Evolutionary conservation across 2,113 vertebrate genomes (phyloP).

Genomic region (Onychostoma macrolepis): DNA sequence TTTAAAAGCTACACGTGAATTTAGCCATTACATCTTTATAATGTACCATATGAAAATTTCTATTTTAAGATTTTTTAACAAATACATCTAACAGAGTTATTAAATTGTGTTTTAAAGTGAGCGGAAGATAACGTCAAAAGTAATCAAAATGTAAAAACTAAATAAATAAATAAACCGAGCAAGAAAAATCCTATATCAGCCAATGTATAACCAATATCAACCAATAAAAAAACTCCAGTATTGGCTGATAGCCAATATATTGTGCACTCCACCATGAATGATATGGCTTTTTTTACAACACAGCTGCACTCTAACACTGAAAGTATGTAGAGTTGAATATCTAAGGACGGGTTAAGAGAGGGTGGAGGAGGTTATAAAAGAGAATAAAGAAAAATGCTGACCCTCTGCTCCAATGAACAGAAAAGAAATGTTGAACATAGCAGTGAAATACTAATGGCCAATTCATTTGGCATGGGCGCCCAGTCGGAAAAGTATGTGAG

Average conservation of each 20-base stretch:
- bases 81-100: background rate
- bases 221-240: background rate
- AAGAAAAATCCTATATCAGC: background rate
- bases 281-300: background rate
- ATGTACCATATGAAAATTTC: background rate
- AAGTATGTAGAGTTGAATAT: background rate
- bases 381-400: slow-evolving; percentile 57
- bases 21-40: background rate
- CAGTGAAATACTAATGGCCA: slow-evolving; percentile 58
- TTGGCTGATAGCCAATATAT: background rate
- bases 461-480: slow-evolving; percentile 60
- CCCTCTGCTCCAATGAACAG: slow-evolving; percentile 53
- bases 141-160: background rate
- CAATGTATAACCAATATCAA: background rate
- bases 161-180: background rate
- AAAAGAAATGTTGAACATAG: slow-evolving; percentile 58
- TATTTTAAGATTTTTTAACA: too few relatives aligned
- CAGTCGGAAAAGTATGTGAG: slow-evolving; percentile 55
- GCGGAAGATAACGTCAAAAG: background rate
- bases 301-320: background rate
- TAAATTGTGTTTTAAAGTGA: background rate
- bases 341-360: slow-evolving; percentile 31
- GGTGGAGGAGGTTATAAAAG: slow-evolving; percentile 9
- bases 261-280: background rate
- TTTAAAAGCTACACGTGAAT: background rate